phyloP scores from a whole-genome alignment of 2,113 vertebrate species.

The Pituophis catenifer region DNA sequence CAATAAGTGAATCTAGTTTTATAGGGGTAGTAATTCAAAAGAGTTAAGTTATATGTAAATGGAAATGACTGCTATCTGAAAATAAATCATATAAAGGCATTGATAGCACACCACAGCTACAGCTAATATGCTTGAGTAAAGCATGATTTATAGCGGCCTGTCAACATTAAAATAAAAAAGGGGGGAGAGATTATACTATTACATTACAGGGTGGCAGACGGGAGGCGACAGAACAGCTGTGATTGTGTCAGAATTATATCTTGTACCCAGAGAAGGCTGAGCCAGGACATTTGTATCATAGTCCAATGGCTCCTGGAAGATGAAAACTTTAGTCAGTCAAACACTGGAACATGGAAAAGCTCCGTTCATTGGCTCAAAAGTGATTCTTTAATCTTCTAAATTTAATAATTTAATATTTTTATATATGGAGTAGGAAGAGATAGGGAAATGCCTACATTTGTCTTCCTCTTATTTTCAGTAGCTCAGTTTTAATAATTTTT shows the following conservation, averaged over 20 bases:
- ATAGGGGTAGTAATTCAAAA: slow-evolving; percentile 28
- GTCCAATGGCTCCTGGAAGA: background rate
- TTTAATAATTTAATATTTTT: slow-evolving; percentile 8
- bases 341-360: background rate
- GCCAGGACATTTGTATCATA: fast-evolving
- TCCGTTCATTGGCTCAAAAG: slow-evolving; percentile 30
- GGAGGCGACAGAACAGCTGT: slow-evolving; percentile 65
- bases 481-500: slow-evolving; percentile 4
- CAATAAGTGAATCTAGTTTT: background rate
- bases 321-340: slow-evolving; percentile 15
- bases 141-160: slow-evolving; percentile 56
- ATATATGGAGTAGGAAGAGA: slow-evolving; percentile 1
- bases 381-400: slow-evolving; percentile 15
- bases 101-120: slow-evolving; percentile 36
- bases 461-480: slow-evolving; percentile 20
- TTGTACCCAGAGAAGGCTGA: slow-evolving; percentile 11
- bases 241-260: slow-evolving; percentile 22
- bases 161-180: slow-evolving; percentile 60
- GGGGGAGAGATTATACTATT: slow-evolving; percentile 54
- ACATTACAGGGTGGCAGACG: slow-evolving; percentile 62
- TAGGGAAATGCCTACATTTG: background rate
- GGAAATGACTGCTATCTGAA: slow-evolving; percentile 26
- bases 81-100: slow-evolving; percentile 42
- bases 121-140: slow-evolving; percentile 60
- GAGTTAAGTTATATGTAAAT: slow-evolving; percentile 36